Evolutionary conservation across 2,888 invertebrate species (phyloP), one percentile per base, ranked within the genome.

Genomic region (Acleris cristana): DNA sequence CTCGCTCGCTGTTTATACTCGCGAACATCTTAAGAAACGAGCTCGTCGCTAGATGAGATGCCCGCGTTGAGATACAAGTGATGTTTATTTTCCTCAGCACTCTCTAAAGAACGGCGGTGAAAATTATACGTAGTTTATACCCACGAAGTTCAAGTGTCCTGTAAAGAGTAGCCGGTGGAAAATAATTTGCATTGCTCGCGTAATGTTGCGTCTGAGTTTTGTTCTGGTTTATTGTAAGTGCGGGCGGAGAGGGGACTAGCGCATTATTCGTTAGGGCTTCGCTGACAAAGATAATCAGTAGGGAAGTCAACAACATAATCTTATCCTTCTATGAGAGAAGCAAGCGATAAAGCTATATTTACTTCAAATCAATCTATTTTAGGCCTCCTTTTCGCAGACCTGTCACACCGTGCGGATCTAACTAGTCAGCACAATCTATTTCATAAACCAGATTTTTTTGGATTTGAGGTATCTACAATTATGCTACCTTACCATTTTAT

Each of bases 1-100:
- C 73, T 74, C 79, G 77, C 73, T 79, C 79, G 74, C 72, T 89
- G 88, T 89, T 89, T 89, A 87, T 85, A 84, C 79, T 83, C 79
- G 80, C 77, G 76, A 80, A 81, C 83, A 84, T 86, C 86, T 88
- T 85, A 86, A 83, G 87, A 85, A 89, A 88, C 82, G 82, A 84
- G 83, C 78, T 79, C 80, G 77, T 80, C 75, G 84, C 80, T 79
- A 88, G 82, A 89, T 88, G 88, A 87, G 89, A 89, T 82, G 88
- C 79, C 77, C 75, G 83, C 88, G 88, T 88, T 86, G 86, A 89
- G 81, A 87, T 83, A 87, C 84, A 85, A 88, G 88, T 83, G 88
- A 76, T 88, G 86, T 89, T 87, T 90, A 87, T 88, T 86, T 89
- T 86, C 80, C 85, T 79, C 81, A 79, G 77, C 79, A 79, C 77